phyloP scores from a whole-genome alignment of 2,113 vertebrate species.

The Muntiacus reevesi region DNA sequence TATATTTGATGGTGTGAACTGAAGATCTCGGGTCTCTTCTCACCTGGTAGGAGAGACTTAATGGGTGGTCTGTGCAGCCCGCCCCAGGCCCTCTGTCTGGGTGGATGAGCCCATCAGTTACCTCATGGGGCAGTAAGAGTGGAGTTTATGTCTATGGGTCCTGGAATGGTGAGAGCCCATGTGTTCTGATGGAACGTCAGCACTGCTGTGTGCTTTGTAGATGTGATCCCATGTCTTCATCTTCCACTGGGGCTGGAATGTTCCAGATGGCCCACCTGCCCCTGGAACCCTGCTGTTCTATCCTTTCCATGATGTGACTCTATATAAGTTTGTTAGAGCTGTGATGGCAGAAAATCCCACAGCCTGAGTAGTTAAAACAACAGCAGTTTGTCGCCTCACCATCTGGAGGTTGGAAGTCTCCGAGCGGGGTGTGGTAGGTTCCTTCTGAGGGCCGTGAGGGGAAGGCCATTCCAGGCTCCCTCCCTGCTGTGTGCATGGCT shows the following conservation, averaged over 20 bases:
- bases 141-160: not conserved
- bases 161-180: not conserved
- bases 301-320: not conserved
- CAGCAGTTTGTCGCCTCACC: not conserved
- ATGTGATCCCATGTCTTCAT: not conserved
- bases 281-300: not conserved
- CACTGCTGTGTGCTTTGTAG: not conserved
- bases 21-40: not conserved
- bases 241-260: not conserved
- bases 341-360: not conserved
- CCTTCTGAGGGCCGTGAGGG: not conserved
- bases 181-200: not conserved
- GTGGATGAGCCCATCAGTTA: not conserved
- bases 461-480: not conserved
- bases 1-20: not conserved
- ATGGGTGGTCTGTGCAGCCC: not conserved
- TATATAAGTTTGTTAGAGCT: not conserved
- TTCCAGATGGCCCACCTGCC: not conserved
- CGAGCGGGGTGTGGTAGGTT: not conserved
- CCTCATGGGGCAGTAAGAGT: not conserved
- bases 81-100: not conserved
- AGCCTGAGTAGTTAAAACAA: not conserved
- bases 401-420: not conserved
- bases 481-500: not conserved
- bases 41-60: not conserved